Evolutionary conservation across 2,888 invertebrate genomes (phyloP), one percentile per base, ranked within the genome.

Genomic region (Odontomyia ornata): DNA sequence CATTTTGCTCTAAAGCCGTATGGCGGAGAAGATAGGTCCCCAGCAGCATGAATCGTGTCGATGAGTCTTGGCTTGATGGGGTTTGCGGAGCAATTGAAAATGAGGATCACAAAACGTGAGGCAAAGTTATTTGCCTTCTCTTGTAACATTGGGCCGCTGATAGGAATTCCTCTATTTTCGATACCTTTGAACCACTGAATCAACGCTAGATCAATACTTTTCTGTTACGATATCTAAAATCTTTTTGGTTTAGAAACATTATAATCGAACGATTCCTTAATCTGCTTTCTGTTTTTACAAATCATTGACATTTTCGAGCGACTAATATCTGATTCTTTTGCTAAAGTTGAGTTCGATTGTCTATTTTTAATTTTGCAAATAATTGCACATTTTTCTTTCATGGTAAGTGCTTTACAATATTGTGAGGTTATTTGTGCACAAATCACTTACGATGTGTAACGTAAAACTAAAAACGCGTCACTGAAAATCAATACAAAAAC

Each of bases 401-500:
- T 25, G 3, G 60, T 25, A 25, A 60, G 5, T 60, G 60, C 13
- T 60, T 60, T 52, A 52, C 5, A 18, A 52, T 15, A 15, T 52
- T 52, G 52, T 9, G 52, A 52, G 4, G 52, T 9, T 15, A 52
- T 3, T 52, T 43, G 7, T 43, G 43, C 43, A 43, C 43, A 43
- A 43, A 43, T 43, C 43, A 43, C n/a, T n/a, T n/a, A n/a, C n/a
- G n/a, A n/a, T n/a, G n/a, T n/a, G n/a, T n/a, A n/a, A n/a, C n/a
- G n/a, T 13, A 5, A 56, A 56, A 56, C 21, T 56, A n/a, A 11
- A 21, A 60, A 15, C 25, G 18, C 13, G 13, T 60, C 23, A 57
- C 23, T 60, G 23, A 13, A 1, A 23, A 21, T 60, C 57, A 25
- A 23, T 23, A 60, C 25, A 18, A 60, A 76, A 76, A 76, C 60